Conservation (phyloP, 2,113 vertebrate genomes). For the Myotis lucifugus region DNA sequence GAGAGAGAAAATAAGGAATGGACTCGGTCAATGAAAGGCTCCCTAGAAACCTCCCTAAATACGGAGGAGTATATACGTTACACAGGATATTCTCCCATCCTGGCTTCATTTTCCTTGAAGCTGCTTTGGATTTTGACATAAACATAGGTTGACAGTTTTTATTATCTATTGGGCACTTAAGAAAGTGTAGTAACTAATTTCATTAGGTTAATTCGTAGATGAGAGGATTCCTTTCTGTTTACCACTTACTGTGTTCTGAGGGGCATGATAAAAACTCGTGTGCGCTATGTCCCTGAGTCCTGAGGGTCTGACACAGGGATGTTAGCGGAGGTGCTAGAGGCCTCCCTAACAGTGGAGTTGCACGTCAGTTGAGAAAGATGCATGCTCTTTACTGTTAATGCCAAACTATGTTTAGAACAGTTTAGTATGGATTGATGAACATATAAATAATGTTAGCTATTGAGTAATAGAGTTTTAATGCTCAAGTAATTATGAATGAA, state of each 20-base stretch:
- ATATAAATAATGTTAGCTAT: not conserved
- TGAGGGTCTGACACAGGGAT: not conserved
- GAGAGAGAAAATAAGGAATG: too few relatives aligned
- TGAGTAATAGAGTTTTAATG: not conserved
- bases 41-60: not conserved
- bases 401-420: not conserved
- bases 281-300: not conserved
- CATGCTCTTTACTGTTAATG: not conserved
- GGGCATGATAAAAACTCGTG: fast-evolving
- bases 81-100: not conserved
- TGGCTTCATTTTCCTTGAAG: not conserved
- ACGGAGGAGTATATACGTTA: too few relatives aligned
- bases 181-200: not conserved
- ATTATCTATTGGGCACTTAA: not conserved
- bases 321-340: not conserved
- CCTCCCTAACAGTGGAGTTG: not conserved
- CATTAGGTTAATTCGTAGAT: not conserved
- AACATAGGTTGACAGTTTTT: not conserved
- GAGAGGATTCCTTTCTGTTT: not conserved
- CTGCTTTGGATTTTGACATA: not conserved
- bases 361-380: not conserved
- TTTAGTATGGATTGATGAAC: not conserved
- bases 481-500: not conserved
- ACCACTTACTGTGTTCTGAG: fast-evolving
- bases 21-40: not conserved